These are phyloP conservation scores for Eclectus roratus DNA, from an alignment of 2,113 vertebrate genomes.

Conservation along the genomic window DNA sequence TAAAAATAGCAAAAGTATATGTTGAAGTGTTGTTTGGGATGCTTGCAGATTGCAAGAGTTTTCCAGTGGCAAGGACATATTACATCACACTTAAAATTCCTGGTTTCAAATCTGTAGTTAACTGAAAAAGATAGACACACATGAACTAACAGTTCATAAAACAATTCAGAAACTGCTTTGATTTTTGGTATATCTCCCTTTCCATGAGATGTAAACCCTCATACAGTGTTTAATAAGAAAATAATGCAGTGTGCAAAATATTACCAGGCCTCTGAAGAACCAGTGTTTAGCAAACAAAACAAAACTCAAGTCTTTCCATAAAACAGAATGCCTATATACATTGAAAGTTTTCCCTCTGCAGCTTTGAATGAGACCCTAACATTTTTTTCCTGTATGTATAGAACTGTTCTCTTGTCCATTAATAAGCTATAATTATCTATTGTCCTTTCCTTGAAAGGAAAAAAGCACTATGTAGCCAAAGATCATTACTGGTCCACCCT, in stretches of 20 bases:
- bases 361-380: neutral
- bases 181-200: neutral
- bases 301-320: neutral
- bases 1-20: neutral
- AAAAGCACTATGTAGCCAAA: slow-evolving; percentile 42
- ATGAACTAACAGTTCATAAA: neutral
- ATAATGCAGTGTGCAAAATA: neutral
- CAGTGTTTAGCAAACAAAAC: neutral
- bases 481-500: slow-evolving; percentile 38
- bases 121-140: neutral
- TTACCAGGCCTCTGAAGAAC: neutral
- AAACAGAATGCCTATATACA: neutral
- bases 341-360: neutral
- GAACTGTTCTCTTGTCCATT: slow-evolving; percentile 8
- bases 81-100: neutral
- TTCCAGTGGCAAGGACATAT: neutral
- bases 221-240: neutral
- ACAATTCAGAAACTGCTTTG: neutral
- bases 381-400: neutral
- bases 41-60: neutral
- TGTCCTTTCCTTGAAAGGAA: slow-evolving; percentile 30
- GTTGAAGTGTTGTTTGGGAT: neutral
- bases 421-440: slow-evolving; percentile 54
- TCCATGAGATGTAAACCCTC: neutral
- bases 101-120: neutral